A percentile compares a stretch with the other conserved stretches of the same genome.
These are phyloP conservation scores for Ptychochromis oligacanthus DNA, from an alignment of 2,113 vertebrate genomes.

Conservation along the genomic window DNA sequence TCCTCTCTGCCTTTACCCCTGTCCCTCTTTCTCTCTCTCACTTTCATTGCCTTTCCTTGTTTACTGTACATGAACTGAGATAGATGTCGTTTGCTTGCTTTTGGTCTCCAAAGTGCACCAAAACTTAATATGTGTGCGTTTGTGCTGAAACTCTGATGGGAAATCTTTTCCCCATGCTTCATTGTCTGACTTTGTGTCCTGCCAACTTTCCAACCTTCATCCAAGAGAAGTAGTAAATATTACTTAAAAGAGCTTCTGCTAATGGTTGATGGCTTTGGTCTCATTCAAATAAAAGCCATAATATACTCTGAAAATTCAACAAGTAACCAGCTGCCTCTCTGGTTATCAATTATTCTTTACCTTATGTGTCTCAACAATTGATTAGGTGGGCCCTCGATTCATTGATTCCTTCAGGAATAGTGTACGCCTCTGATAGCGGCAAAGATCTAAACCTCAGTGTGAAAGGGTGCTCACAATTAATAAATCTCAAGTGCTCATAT, in stretches of 20 bases:
- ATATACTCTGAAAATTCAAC: not conserved
- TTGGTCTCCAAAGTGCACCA: constrained; percentile 56
- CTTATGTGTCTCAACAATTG: not conserved
- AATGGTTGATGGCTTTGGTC: not conserved
- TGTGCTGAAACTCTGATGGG: constrained; percentile 58
- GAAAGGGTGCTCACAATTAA: not conserved
- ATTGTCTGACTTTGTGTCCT: constrained; percentile 64
- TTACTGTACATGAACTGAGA: constrained; percentile 58
- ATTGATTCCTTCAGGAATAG: not conserved
- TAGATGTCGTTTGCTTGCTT: constrained; percentile 59
- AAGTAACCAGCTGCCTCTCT: constrained; percentile 1
- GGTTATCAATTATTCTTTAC: not conserved
- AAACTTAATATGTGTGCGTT: constrained; percentile 63
- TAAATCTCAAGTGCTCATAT: not conserved
- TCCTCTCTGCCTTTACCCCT: constrained; percentile 44
- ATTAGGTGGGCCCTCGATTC: not conserved
- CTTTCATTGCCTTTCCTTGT: constrained; percentile 41
- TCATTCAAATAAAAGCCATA: not conserved
- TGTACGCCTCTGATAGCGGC: not conserved
- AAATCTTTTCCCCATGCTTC: constrained; percentile 53
- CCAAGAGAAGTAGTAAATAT: constrained; percentile 43
- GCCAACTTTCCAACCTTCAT: constrained; percentile 49
- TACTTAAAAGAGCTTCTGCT: constrained; percentile 16
- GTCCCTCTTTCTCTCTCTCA: not conserved
- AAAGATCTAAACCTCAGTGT: not conserved